Conservation (phyloP, 2,113 vertebrate genomes). For the Clarias magur region DNA sequence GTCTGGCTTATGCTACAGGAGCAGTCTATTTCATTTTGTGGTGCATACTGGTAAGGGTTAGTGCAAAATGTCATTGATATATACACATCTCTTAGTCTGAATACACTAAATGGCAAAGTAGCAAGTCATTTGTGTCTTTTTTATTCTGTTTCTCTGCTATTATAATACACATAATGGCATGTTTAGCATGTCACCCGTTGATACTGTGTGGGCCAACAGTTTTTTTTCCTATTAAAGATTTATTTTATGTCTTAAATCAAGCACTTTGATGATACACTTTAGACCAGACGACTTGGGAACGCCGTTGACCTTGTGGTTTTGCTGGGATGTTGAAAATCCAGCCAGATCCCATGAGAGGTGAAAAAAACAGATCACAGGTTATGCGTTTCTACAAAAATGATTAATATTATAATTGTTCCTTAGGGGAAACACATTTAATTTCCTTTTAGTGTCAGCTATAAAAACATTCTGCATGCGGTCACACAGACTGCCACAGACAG, state of each 20-base stretch:
- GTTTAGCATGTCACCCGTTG: neutral
- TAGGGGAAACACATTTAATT: constrained; percentile 29
- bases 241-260: neutral
- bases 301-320: neutral
- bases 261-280: neutral
- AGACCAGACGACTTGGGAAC: neutral
- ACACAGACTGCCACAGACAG: no score
- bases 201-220: neutral
- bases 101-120: neutral
- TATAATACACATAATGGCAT: neutral
- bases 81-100: neutral
- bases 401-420: constrained; percentile 1
- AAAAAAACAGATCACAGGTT: neutral
- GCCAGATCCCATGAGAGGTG: neutral
- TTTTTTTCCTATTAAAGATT: neutral
- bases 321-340: neutral
- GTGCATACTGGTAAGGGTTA: neutral
- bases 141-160: neutral
- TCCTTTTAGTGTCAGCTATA: constrained; percentile 21
- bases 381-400: constrained; percentile 21
- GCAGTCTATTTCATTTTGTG: neutral
- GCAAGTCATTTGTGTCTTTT: neutral
- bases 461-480: neutral
- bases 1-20: neutral
- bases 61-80: neutral